phyloP scores from a whole-genome alignment of 2,797 vertebrate species.

The Oreochromis grahami region DNA sequence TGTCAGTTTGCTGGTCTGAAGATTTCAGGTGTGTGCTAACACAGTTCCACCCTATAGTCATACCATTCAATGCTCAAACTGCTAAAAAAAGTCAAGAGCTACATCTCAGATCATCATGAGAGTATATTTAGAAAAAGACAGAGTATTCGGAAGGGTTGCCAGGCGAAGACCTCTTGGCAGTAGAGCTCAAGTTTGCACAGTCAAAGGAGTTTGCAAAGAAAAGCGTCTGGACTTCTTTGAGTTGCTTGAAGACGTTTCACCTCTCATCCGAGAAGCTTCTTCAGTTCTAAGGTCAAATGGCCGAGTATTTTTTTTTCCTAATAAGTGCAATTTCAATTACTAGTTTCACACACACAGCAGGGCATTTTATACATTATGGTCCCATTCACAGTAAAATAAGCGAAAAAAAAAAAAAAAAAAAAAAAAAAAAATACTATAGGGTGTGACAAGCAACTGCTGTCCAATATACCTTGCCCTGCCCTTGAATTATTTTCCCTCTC shows the following conservation, averaged over 20 bases:
- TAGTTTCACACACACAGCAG: neutral
- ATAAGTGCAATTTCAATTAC: neutral
- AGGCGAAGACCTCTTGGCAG: neutral
- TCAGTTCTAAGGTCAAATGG: no score
- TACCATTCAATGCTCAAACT: neutral
- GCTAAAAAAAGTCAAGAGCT: neutral
- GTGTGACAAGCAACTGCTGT: neutral
- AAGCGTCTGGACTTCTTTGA: no score
- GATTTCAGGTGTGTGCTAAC: neutral
- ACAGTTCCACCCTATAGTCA: neutral
- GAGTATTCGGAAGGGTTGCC: neutral
- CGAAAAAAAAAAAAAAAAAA: neutral
- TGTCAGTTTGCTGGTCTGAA: neutral
- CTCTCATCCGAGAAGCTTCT: no score
- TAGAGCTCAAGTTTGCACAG: neutral
- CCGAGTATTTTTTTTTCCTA: neutral
- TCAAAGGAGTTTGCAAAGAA: no score
- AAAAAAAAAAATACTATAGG: neutral
- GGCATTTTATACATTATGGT: neutral
- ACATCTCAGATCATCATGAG: rapidly evolving
- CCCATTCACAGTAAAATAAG: neutral
- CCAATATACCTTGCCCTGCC: neutral
- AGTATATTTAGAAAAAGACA: neutral
- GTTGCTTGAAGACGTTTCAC: no score
- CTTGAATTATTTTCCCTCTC: neutral